Conservation (phyloP, 2,113 vertebrate species). For the Cynopterus brachyotis region DNA sequence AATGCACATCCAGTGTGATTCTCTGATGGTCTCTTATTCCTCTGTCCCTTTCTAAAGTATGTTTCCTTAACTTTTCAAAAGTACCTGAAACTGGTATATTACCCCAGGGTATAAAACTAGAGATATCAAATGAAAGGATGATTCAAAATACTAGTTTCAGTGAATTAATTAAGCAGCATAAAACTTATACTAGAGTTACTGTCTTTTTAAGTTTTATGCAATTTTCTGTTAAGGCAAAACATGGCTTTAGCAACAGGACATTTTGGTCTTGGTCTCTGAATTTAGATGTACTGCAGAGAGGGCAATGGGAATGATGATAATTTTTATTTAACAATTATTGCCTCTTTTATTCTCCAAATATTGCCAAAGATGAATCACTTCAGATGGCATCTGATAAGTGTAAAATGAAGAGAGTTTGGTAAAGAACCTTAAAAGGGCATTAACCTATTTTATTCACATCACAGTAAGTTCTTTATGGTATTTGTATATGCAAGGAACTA, state of each 20-base stretch:
- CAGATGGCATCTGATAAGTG: not conserved
- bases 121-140: not conserved
- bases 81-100: not conserved
- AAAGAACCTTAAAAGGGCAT: not conserved
- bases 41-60: not conserved
- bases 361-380: not conserved
- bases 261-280: not conserved
- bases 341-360: not conserved
- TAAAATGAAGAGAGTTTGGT: not conserved
- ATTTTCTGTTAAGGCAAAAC: not conserved
- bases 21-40: not conserved
- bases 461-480: not conserved
- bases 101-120: not conserved
- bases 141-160: not conserved
- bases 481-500: not conserved
- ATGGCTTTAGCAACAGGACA: not conserved
- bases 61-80: conserved; percentile 22
- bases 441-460: not conserved
- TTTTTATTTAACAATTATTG: not conserved
- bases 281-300: not conserved
- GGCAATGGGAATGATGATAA: not conserved
- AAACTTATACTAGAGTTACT: not conserved
- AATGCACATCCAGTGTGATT: not conserved
- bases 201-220: not conserved
- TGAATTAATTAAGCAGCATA: not conserved